These are phyloP conservation scores for Tapera naevia DNA, from an alignment of 2,797 vertebrate species.

Conservation along the genomic window DNA sequence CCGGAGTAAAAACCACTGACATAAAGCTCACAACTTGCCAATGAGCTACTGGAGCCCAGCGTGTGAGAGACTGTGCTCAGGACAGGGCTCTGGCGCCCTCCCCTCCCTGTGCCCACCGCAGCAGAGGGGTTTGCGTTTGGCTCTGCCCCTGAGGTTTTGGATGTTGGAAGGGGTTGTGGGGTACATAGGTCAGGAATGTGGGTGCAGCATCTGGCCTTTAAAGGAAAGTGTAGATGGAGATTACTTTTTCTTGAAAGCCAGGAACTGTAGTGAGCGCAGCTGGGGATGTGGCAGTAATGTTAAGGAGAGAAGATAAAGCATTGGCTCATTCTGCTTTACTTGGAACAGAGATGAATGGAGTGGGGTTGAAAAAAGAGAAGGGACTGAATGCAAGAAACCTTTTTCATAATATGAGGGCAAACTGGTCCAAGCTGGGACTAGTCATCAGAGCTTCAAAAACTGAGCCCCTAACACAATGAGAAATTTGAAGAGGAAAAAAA, in stretches of 20 bases:
- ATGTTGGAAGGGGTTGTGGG: neutral
- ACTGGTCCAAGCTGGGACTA: neutral
- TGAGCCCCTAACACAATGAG: neutral
- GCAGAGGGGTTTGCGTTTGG: neutral
- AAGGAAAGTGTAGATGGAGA: neutral
- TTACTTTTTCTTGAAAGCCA: neutral
- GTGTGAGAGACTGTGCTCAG: neutral
- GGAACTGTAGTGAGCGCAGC: neutral
- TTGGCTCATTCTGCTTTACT: neutral
- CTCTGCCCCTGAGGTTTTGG: neutral
- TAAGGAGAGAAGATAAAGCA: neutral
- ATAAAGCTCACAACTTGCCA: neutral
- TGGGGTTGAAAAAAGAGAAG: neutral
- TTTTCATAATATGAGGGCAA: neutral
- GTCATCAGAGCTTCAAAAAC: neutral
- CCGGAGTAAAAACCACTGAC: neutral
- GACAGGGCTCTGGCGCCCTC: neutral
- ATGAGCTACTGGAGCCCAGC: rapidly evolving
- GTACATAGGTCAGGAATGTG: neutral
- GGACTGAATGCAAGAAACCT: neutral
- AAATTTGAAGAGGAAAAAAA: neutral
- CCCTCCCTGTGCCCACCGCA: too few relatives aligned
- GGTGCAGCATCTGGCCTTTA: neutral
- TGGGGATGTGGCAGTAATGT: neutral
- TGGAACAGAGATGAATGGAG: neutral